Percentiles rank a stretch among this genome's conserved stretches.
These are phyloP conservation scores for Brenthis ino DNA, from an alignment of 2,888 invertebrate genomes.

Conservation along the genomic window DNA sequence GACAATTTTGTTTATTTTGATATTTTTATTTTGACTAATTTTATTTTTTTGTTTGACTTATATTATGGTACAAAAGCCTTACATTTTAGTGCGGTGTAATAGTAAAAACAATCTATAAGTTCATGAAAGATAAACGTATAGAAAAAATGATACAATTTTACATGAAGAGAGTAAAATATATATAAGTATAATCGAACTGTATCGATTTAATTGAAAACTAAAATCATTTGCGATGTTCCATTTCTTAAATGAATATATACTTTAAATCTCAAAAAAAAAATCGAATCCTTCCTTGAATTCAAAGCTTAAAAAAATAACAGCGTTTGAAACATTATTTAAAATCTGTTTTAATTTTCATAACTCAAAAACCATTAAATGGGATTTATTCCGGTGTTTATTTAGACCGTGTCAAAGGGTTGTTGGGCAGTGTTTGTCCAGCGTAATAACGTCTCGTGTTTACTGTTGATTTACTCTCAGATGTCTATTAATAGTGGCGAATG, in stretches of 20 bases:
- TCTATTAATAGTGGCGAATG: slow-evolving; percentile 17
- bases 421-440: slow-evolving; percentile 43
- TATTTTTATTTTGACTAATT: too few species aligned
- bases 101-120: too few species aligned
- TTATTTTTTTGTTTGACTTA: too few species aligned
- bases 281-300: background rate
- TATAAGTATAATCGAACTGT: too few species aligned
- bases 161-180: too few species aligned
- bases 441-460: slow-evolving; percentile 39
- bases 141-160: too few species aligned
- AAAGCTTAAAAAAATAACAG: background rate
- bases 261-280: background rate
- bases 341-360: slow-evolving; percentile 25
- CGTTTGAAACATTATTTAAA: slow-evolving; percentile 5
- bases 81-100: too few species aligned
- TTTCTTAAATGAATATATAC: background rate
- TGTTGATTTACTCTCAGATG: slow-evolving; percentile 13
- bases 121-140: too few species aligned
- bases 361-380: slow-evolving; percentile 34
- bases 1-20: background rate
- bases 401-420: slow-evolving; percentile 44
- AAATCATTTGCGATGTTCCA: background rate
- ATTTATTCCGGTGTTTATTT: slow-evolving; percentile 41
- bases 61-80: too few species aligned
- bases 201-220: too few species aligned